These are phyloP conservation scores for Polietes domitor DNA, from an alignment of 2,888 invertebrate species.

Conservation along the genomic window DNA sequence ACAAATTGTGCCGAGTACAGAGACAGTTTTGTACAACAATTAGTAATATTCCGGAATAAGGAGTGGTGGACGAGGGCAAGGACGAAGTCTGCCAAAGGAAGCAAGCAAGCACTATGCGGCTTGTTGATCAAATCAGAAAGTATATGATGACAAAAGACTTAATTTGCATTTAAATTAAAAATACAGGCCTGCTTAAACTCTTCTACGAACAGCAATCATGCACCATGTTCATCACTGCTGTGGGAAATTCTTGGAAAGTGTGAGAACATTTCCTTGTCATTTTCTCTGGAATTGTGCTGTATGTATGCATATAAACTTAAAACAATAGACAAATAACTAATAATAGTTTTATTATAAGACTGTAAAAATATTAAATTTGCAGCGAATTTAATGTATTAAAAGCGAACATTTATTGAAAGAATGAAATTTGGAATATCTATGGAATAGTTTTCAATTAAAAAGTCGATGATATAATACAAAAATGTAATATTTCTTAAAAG, in stretches of 20 bases:
- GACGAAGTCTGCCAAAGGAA: background rate
- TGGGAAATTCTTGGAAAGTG: background rate
- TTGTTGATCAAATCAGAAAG: constrained; percentile 54
- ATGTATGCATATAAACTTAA: constrained; percentile 2
- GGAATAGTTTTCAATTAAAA: too few species aligned
- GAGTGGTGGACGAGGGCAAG: background rate
- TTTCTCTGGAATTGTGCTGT: too few species aligned
- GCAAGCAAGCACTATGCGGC: background rate
- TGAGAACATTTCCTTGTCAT: too few species aligned
- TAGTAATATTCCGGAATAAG: background rate
- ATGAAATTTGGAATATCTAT: too few species aligned
- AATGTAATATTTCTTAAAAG: too few species aligned
- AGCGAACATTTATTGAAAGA: background rate
- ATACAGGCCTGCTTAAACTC: constrained; percentile 69
- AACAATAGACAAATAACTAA: constrained; percentile 54
- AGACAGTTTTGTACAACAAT: constrained; percentile 24
- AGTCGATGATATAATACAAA: too few species aligned
- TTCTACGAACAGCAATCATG: background rate
- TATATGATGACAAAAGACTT: constrained; percentile 78
- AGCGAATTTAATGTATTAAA: background rate
- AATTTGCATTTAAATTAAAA: constrained; percentile 80
- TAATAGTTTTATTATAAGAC: constrained; percentile 40
- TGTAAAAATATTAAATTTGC: constrained; percentile 10
- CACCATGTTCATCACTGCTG: too few species aligned
- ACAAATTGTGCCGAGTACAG: constrained; percentile 2